Percentiles rank a stretch among this genome's conserved stretches.
Conservation (phyloP, 2,888 invertebrate species). For the Stenolophus ochropezus region DNA sequence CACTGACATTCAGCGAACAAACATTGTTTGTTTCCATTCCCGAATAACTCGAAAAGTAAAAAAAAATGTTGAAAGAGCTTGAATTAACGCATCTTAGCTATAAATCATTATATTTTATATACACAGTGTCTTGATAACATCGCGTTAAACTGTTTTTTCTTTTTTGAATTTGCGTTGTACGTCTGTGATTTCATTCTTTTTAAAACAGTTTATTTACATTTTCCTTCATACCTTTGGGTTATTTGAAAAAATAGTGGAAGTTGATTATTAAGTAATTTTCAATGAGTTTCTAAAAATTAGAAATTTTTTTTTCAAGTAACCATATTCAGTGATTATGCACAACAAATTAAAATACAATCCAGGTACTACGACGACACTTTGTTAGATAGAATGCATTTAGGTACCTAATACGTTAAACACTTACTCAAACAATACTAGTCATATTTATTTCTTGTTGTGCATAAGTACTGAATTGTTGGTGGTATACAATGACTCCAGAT, state of each 20-base stretch:
- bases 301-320: slow-evolving; percentile 9
- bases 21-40: neutral
- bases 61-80: slow-evolving; percentile 18
- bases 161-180: neutral
- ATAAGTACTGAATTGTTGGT: slow-evolving; percentile 12
- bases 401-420: slow-evolving; percentile 3
- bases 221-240: neutral
- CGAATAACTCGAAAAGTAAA: slow-evolving; percentile 23
- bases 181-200: slow-evolving; percentile 14
- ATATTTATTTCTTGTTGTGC: slow-evolving; percentile 18
- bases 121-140: slow-evolving; percentile 13
- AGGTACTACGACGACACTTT: neutral
- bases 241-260: slow-evolving; percentile 6
- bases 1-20: slow-evolving; percentile 33
- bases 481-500: slow-evolving; percentile 12
- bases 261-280: too few species aligned
- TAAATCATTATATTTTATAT: slow-evolving; percentile 36
- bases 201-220: neutral
- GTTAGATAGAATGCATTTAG: slow-evolving; percentile 6
- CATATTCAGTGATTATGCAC: slow-evolving; percentile 10
- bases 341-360: slow-evolving; percentile 17
- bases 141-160: slow-evolving; percentile 7
- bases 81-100: slow-evolving; percentile 3
- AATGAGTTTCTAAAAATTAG: too few species aligned
- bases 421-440: slow-evolving; percentile 17